A percentile compares a stretch with the other conserved stretches of the same genome.
phyloP scores from a whole-genome alignment of 2,888 invertebrate species.

The Sesia apiformis region DNA sequence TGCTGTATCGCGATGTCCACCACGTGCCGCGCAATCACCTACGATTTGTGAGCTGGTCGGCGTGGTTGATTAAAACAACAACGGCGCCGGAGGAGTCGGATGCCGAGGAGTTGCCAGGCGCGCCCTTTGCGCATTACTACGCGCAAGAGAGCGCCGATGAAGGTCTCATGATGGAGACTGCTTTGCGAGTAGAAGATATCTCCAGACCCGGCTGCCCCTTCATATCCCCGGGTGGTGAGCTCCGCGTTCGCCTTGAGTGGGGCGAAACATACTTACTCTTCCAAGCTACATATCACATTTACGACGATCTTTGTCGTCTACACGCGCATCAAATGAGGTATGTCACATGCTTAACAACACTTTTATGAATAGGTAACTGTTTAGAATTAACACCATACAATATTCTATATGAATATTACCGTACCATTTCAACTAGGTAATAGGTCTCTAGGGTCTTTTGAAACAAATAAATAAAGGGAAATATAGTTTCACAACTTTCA shows the following conservation, averaged over 20 bases:
- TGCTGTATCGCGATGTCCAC: constrained; percentile 84
- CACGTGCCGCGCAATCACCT: constrained; percentile 87
- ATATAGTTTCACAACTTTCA: no score
- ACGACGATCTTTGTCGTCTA: constrained; percentile 85
- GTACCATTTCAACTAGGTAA: neutral
- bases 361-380: no score
- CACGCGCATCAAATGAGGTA: constrained; percentile 91
- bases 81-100: constrained; percentile 75
- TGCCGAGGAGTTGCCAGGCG: constrained; percentile 79
- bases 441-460: neutral
- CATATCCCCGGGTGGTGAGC: constrained; percentile 81
- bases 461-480: no score
- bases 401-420: neutral
- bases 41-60: constrained; percentile 81
- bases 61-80: constrained; percentile 68
- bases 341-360: constrained; percentile 8
- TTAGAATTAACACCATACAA: neutral
- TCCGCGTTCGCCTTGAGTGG: constrained; percentile 87
- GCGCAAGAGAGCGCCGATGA: constrained; percentile 86
- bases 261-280: constrained; percentile 86
- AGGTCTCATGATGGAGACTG: constrained; percentile 87
- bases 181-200: constrained; percentile 81
- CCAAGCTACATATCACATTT: constrained; percentile 87
- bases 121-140: constrained; percentile 86
- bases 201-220: constrained; percentile 80